Evolutionary conservation across 1,140 invertebrate genomes (phyloP).

Genomic region (Hyles euphorbiae): DNA sequence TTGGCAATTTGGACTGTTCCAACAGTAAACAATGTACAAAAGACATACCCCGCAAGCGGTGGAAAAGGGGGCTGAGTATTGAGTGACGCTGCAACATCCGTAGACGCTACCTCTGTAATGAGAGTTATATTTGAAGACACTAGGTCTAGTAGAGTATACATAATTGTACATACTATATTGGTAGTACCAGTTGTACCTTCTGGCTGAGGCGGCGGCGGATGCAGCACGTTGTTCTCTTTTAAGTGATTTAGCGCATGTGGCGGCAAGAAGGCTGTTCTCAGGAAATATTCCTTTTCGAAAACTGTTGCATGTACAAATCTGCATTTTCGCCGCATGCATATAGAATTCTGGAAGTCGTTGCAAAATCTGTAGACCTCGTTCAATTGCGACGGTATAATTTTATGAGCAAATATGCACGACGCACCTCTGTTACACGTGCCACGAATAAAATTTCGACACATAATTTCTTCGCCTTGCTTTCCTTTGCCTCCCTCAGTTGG

Average conservation of each 20-base stretch:
- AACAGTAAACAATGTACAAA: no score
- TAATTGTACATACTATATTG: not conserved
- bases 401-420: slow-evolving; percentile 41
- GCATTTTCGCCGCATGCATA: slow-evolving; percentile 36
- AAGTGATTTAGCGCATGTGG: slow-evolving; percentile 32
- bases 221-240: slow-evolving; percentile 18
- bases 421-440: slow-evolving; percentile 40
- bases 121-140: no score
- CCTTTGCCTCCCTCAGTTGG: slow-evolving; percentile 6
- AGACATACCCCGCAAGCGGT: no score
- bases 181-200: slow-evolving; percentile 19
- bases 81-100: no score
- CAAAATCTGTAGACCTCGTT: slow-evolving; percentile 46
- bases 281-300: slow-evolving; percentile 52
- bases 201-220: slow-evolving; percentile 21
- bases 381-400: slow-evolving; percentile 36
- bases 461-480: slow-evolving; percentile 15
- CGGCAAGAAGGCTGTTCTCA: slow-evolving; percentile 41
- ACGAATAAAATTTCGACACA: slow-evolving; percentile 51
- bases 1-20: no score
- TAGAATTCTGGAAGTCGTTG: slow-evolving; percentile 41
- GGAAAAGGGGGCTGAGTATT: no score
- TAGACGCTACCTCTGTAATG: no score
- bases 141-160: no score
- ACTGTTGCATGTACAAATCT: slow-evolving; percentile 52